Percentiles rank a stretch among this genome's conserved stretches.
These are phyloP conservation scores for Philaenus spumarius DNA, from an alignment of 1,140 invertebrate species.

Conservation along the genomic window DNA sequence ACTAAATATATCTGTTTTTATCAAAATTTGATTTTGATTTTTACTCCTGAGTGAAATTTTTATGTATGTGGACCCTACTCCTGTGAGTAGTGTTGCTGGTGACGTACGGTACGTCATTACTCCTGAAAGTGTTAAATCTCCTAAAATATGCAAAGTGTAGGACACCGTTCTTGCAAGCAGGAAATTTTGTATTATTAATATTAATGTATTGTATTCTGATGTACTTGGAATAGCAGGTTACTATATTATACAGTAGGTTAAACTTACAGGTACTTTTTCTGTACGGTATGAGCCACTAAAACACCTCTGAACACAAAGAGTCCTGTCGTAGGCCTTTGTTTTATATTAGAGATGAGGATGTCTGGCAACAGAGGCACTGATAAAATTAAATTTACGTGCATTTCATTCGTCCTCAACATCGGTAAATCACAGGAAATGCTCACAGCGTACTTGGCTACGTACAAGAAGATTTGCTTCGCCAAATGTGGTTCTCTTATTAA, in stretches of 20 bases:
- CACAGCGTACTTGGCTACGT: conserved; percentile 4
- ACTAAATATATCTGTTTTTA: too few relatives aligned
- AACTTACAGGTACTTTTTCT: conserved; percentile 21
- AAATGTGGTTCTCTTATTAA: conserved; percentile 5
- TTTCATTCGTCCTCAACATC: neutral
- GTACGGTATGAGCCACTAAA: conserved; percentile 13
- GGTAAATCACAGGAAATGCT: neutral
- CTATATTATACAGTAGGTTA: neutral
- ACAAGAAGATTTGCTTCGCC: neutral
- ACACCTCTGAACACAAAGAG: conserved; percentile 17
- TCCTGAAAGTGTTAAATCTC: neutral
- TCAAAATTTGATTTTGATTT: too few relatives aligned
- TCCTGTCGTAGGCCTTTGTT: neutral
- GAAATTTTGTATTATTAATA: too few relatives aligned
- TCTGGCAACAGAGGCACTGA: neutral
- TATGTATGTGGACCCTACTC: too few relatives aligned
- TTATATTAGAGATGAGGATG: neutral
- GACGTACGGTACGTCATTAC: too few relatives aligned
- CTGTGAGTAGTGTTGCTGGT: too few relatives aligned
- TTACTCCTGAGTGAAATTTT: too few relatives aligned
- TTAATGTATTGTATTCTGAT: too few relatives aligned
- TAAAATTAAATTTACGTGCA: neutral
- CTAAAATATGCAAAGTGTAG: neutral
- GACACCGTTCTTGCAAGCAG: too few relatives aligned
- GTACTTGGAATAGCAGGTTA: too few relatives aligned